phyloP scores from a whole-genome alignment of 2,113 vertebrate genomes.

The Puntigrus tetrazona region DNA sequence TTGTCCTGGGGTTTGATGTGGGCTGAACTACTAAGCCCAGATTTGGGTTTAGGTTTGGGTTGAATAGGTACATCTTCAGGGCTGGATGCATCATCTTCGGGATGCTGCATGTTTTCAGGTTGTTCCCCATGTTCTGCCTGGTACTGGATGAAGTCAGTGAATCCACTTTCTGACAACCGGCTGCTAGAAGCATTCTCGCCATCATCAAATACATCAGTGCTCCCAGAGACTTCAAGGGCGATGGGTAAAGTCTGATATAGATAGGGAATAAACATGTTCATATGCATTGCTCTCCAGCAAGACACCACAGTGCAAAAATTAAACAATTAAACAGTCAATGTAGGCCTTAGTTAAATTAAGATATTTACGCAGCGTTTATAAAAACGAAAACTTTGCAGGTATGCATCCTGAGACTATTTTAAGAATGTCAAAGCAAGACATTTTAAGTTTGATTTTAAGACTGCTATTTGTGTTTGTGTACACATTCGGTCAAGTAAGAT shows the following conservation, averaged over 20 bases:
- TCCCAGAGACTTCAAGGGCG: conserved; percentile 73
- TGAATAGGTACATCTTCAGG: conserved; percentile 77
- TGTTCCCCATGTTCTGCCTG: conserved; percentile 81
- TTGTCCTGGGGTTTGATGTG: conserved; percentile 81
- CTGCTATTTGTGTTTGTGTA: no score
- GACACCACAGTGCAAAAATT: not conserved
- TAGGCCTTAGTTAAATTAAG: no score
- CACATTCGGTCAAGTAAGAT: no score
- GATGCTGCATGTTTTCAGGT: conserved; percentile 48
- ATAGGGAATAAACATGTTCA: not conserved
- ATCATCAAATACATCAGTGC: conserved; percentile 85
- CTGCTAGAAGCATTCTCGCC: conserved; percentile 80
- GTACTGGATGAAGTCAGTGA: conserved; percentile 95
- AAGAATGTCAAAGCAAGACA: no score
- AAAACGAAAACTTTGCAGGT: no score
- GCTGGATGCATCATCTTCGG: conserved; percentile 77
- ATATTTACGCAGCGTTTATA: no score
- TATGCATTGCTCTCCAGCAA: not conserved
- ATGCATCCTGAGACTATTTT: no score
- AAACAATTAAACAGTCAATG: not conserved
- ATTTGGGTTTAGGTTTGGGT: conserved; percentile 66
- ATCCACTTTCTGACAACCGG: conserved; percentile 88
- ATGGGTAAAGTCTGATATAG: conserved; percentile 70
- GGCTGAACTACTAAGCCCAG: conserved; percentile 61
- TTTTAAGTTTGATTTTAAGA: no score